These are phyloP conservation scores for Hyalella azteca DNA, from an alignment of 2,888 invertebrate genomes.

Conservation along the genomic window DNA sequence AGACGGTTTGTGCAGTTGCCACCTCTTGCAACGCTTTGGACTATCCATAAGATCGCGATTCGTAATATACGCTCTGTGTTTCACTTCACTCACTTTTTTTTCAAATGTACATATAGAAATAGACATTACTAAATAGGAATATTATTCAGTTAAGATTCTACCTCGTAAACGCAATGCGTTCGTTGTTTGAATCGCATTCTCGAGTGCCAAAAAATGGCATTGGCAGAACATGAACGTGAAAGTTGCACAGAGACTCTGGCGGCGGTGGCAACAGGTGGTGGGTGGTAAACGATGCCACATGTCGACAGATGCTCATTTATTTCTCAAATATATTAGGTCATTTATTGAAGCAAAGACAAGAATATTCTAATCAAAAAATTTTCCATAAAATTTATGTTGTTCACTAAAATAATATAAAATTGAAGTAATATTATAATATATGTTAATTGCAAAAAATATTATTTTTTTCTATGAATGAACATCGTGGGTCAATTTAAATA, in stretches of 20 bases:
- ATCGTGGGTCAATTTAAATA: too few relatives aligned
- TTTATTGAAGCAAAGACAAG: too few relatives aligned
- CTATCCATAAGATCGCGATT: too few relatives aligned
- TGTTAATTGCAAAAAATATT: too few relatives aligned
- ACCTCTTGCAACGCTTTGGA: slow-evolving; percentile 22
- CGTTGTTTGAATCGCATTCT: neutral
- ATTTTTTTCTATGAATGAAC: too few relatives aligned
- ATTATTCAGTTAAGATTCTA: too few relatives aligned
- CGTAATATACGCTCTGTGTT: neutral
- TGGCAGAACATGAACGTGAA: slow-evolving; percentile 8
- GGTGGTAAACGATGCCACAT: neutral
- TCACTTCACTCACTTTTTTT: neutral
- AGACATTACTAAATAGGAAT: neutral
- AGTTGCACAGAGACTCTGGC: neutral
- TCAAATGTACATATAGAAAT: neutral
- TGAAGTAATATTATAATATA: too few relatives aligned
- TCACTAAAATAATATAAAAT: too few relatives aligned
- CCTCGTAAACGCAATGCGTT: neutral
- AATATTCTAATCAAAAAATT: too few relatives aligned
- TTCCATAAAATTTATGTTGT: too few relatives aligned
- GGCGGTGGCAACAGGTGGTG: slow-evolving; percentile 10
- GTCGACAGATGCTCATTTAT: neutral
- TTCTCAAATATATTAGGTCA: neutral
- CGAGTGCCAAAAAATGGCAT: slow-evolving; percentile 18
- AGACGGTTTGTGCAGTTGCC: slow-evolving; percentile 17